phyloP scores from a whole-genome alignment of 2,797 vertebrate genomes.

The Acrossocheilus fasciatus region DNA sequence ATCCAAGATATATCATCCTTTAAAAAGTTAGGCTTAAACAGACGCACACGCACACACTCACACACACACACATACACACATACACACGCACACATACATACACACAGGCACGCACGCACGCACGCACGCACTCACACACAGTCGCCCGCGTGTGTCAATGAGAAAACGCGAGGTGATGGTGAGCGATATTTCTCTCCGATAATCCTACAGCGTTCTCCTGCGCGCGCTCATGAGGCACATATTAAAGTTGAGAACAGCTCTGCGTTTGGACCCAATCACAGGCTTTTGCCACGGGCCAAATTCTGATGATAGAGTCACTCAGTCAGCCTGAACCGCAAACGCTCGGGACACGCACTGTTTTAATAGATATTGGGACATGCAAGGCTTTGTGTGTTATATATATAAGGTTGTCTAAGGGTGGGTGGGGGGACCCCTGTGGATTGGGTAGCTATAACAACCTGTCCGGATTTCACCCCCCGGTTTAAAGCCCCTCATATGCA shows the following conservation, averaged over 20 bases:
- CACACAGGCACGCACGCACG: slow-evolving; percentile 58
- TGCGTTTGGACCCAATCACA: slow-evolving; percentile 86
- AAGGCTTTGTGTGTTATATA: slow-evolving; percentile 85
- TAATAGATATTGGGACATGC: slow-evolving; percentile 87
- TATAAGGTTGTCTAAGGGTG: slow-evolving; percentile 85
- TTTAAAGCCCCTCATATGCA: slow-evolving; percentile 88
- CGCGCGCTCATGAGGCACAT: slow-evolving; percentile 80
- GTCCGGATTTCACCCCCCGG: slow-evolving; percentile 89
- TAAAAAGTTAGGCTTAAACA: slow-evolving; percentile 73
- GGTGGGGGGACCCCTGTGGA: slow-evolving; percentile 79
- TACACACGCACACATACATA: slow-evolving; percentile 71
- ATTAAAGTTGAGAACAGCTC: slow-evolving; percentile 84
- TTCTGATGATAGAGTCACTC: slow-evolving; percentile 81
- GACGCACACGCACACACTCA: slow-evolving; percentile 71
- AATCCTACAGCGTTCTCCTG: slow-evolving; percentile 67
- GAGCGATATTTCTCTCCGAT: slow-evolving; percentile 58
- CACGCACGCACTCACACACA: slow-evolving; percentile 73
- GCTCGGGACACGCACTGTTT: slow-evolving; percentile 84
- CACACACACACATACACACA: slow-evolving; percentile 73
- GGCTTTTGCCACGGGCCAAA: slow-evolving; percentile 87
- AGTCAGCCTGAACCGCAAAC: slow-evolving; percentile 82
- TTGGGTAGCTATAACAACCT: slow-evolving; percentile 94
- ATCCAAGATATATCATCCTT: slow-evolving; percentile 92
- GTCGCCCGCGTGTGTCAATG: slow-evolving; percentile 52
- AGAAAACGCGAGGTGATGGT: slow-evolving; percentile 54